These are phyloP conservation scores for Smutsia temminckii DNA, from an alignment of 2,797 vertebrate genomes.

Conservation along the genomic window DNA sequence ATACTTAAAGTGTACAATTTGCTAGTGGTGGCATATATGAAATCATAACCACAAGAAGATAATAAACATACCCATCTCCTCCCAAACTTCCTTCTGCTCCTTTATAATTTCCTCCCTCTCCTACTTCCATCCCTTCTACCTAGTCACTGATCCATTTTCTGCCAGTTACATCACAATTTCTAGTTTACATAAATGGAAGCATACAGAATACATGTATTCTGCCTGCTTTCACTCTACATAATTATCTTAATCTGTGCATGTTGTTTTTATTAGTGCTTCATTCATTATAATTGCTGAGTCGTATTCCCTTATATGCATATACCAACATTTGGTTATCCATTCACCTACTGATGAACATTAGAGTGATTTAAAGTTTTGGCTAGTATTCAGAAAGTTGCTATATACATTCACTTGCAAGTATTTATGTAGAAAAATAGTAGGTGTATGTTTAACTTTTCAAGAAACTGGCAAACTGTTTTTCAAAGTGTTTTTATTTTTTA, in stretches of 20 bases:
- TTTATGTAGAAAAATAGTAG: neutral
- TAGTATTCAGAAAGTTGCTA: neutral
- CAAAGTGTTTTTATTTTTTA: neutral
- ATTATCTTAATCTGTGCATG: neutral
- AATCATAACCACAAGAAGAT: neutral
- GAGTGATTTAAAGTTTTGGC: neutral
- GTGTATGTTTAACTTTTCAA: neutral
- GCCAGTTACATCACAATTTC: neutral
- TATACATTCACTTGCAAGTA: neutral
- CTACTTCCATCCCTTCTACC: neutral
- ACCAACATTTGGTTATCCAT: neutral
- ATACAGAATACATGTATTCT: neutral
- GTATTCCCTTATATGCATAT: neutral
- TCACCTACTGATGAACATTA: neutral
- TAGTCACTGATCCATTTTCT: neutral
- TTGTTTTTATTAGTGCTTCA: neutral
- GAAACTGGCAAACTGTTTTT: constrained; percentile 19
- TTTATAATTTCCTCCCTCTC: neutral
- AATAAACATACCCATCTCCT: neutral
- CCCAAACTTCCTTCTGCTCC: neutral
- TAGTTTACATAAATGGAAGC: neutral
- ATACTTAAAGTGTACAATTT: neutral
- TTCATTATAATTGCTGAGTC: neutral
- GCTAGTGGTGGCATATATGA: neutral
- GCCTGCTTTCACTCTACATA: neutral